Conservation (phyloP, 2,888 invertebrate genomes). For the Athripsodes cinereus region DNA sequence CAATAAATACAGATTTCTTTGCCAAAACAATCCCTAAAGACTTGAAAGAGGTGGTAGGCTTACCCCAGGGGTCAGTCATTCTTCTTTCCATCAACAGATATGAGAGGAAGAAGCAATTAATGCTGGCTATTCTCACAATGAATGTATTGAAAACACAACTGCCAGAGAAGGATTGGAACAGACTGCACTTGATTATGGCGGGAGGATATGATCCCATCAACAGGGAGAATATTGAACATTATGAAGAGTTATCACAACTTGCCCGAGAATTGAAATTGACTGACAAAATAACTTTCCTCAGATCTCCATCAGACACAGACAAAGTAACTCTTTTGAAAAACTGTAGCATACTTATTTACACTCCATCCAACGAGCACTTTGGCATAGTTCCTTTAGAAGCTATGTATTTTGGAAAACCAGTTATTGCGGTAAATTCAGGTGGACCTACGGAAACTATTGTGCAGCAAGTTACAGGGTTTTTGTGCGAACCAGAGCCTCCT, state of each 20-base stretch:
- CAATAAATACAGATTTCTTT: conserved; percentile 76
- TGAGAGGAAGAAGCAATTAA: conserved; percentile 94
- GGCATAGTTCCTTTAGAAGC: conserved; percentile 99
- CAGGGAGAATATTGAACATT: conserved; percentile 81
- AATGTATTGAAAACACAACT: conserved; percentile 55
- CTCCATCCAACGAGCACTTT: conserved; percentile 96
- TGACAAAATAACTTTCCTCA: conserved; percentile 74
- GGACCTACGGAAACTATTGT: conserved; percentile 92
- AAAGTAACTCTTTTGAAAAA: conserved; percentile 77
- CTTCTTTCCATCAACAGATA: conserved; percentile 95
- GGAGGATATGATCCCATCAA: conserved; percentile 94
- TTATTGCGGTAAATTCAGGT: conserved; percentile 92
- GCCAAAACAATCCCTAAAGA: conserved; percentile 50
- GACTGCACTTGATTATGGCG: conserved; percentile 82
- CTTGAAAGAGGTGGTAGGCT: conserved; percentile 46
- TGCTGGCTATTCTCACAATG: conserved; percentile 76
- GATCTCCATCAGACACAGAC: conserved; percentile 78
- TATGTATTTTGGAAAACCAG: conserved; percentile 90
- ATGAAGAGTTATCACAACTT: conserved; percentile 64
- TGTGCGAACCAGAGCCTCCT: conserved; percentile 63
- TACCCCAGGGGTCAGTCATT: conserved; percentile 51
- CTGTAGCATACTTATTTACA: conserved; percentile 82
- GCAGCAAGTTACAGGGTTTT: conserved; percentile 71
- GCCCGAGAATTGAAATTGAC: conserved; percentile 58
- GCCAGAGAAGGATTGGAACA: conserved; percentile 52